Percentiles rank a stretch among this genome's conserved stretches.
Evolutionary conservation across 2,113 vertebrate genomes (phyloP).

Genomic region (Tupaia tana): DNA sequence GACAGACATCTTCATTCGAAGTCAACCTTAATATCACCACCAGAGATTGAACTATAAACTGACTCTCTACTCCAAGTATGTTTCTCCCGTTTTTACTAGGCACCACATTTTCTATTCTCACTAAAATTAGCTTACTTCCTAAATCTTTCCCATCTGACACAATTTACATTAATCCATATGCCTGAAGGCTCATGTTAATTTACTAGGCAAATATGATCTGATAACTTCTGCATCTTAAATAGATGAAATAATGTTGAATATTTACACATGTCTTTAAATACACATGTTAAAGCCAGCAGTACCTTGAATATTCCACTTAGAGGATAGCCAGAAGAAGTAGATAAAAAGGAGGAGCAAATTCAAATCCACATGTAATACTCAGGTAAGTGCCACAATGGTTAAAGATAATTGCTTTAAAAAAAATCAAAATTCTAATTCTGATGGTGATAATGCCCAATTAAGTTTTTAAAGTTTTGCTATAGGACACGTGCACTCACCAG

Average conservation of each 20-base stretch:
- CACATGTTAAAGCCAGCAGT: background rate
- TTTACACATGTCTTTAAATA: conserved; percentile 10
- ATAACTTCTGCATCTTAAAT: background rate
- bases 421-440: background rate
- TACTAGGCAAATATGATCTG: background rate
- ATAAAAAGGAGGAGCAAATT: background rate
- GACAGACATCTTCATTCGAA: background rate
- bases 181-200: background rate
- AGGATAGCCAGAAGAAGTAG: background rate
- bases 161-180: background rate
- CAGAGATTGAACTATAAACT: background rate
- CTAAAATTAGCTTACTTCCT: background rate
- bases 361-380: background rate
- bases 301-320: background rate
- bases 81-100: background rate
- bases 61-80: background rate
- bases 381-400: background rate
- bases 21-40: background rate
- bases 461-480: background rate
- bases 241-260: conserved; percentile 39
- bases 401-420: background rate
- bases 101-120: background rate
- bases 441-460: background rate
- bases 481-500: too few relatives aligned
- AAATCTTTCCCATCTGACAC: background rate